Evolutionary conservation across 2,113 vertebrate genomes (phyloP), one percentile per base, ranked within the genome.

Genomic region (Sisor rabdophorus): DNA sequence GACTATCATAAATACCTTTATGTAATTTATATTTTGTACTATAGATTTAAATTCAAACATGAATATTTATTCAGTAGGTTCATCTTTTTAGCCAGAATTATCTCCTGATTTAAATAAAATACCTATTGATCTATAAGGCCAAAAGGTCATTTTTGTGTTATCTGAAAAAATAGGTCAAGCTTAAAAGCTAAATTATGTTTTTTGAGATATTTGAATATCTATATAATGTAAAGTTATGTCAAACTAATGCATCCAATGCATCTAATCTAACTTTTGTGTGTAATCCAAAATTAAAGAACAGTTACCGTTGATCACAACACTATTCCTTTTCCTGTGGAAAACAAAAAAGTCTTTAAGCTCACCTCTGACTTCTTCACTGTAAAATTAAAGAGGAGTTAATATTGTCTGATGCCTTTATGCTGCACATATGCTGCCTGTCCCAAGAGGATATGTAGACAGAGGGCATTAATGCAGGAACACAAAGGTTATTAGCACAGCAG

Each of bases 401-500:
- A 44, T 11, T 16, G 63, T 76, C 64, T 44, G 50, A 65, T 19
- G 22, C 36, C 36, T 47, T 17, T 56, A 44, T 56, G 22, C 63
- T 65, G 26, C n/a, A 54, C 56, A 67, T 77, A 76, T 70, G 84
- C 86, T 83, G 83, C 10, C 9, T 52, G 85, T 82, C 85, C 86
- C 85, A 86, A 71, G 83, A 86, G 86, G 88, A 88, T 87, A 84
- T 89, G 88, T 87, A 83, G 87, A 83, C 87, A 87, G 85, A 87
- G 83, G 84, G 85, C 86, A 91, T 92, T 92, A 91, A 92, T 91
- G 90, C 90, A 88, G 75, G 85, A 90, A 86, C 90, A 92, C 89
- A 90, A 87, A 91, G 90, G 90, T 92, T 89, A 91, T 92, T 92
- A 91, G 88, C 86, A 90, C 90, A 88, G 61, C 90, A 78, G 85